Evolutionary conservation across 1,140 invertebrate genomes (phyloP).

Genomic region (Acromyrmex echinatior): DNA sequence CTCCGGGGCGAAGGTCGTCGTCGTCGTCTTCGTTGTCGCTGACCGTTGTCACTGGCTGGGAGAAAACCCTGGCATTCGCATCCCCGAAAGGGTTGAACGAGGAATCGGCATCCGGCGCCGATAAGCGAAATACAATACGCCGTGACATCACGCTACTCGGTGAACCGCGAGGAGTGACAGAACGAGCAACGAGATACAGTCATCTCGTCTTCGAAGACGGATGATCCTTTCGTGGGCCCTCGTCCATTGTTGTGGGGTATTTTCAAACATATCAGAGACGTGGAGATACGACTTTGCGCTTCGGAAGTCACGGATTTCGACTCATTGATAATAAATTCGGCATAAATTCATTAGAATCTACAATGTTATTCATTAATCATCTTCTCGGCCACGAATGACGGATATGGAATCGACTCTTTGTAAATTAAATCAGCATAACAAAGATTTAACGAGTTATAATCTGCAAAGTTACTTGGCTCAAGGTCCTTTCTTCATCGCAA

Average conservation of each 20-base stretch:
- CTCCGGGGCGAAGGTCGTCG: constrained; percentile 45
- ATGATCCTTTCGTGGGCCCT: not conserved
- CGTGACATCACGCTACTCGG: constrained; percentile 77
- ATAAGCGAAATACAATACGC: constrained; percentile 83
- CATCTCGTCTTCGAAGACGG: constrained; percentile 54
- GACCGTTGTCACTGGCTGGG: constrained; percentile 19
- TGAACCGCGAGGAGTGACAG: constrained; percentile 41
- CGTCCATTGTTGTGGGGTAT: not conserved
- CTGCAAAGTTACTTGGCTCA: not conserved
- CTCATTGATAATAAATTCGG: not conserved
- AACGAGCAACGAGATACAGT: constrained; percentile 45
- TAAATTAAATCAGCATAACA: not conserved
- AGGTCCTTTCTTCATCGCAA: not conserved
- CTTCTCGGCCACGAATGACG: not conserved
- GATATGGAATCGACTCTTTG: too few species aligned
- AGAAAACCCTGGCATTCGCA: constrained; percentile 75
- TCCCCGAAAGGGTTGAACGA: constrained; percentile 80
- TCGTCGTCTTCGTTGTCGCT: constrained; percentile 40
- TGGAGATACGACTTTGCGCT: too few species aligned
- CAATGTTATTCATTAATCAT: not conserved
- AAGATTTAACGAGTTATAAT: not conserved
- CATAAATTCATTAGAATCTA: not conserved
- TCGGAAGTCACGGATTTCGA: not conserved
- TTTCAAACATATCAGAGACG: not conserved
- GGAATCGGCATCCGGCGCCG: constrained; percentile 76